Percentiles rank a stretch among this genome's conserved stretches.
Evolutionary conservation across 92 coral and sea anemone species (phyloP).

Genomic region (Plumapathes pennacea): DNA sequence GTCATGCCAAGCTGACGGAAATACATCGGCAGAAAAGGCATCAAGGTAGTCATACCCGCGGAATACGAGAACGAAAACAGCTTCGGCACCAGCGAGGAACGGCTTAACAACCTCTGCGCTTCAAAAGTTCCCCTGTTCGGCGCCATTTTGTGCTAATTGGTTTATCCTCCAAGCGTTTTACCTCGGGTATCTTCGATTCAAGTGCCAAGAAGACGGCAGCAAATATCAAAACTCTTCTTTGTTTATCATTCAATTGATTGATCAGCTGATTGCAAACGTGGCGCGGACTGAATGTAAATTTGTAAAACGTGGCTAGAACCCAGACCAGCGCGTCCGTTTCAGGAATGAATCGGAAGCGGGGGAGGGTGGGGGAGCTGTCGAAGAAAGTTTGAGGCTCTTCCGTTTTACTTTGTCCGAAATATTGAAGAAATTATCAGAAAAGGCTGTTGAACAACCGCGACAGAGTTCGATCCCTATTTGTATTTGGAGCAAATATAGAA

Average conservation of each 20-base stretch:
- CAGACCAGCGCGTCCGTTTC: no score
- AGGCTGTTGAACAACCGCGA: no score
- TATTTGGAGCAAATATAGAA: no score
- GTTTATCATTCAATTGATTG: neutral
- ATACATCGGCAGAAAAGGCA: conserved; percentile 93
- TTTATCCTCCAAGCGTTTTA: neutral
- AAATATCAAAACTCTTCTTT: neutral
- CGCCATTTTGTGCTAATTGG: conserved; percentile 7
- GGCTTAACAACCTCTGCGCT: conserved; percentile 53
- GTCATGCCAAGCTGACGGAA: conserved; percentile 92
- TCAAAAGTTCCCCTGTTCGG: conserved; percentile 3
- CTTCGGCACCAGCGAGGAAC: conserved; percentile 73
- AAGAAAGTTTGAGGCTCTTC: no score
- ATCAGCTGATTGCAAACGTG: conserved; percentile 34
- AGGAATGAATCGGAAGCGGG: no score
- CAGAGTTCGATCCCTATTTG: no score
- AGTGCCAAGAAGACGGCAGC: neutral
- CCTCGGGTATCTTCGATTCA: neutral
- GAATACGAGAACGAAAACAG: conserved; percentile 70
- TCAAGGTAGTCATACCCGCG: conserved; percentile 65
- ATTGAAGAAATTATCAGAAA: no score
- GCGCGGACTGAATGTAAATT: conserved; percentile 20
- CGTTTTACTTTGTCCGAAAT: no score
- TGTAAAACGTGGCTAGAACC: conserved; percentile 32
- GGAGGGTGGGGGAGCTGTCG: no score